These are phyloP conservation scores for Centropus bengalensis DNA, from an alignment of 2,113 vertebrate species.

Conservation along the genomic window DNA sequence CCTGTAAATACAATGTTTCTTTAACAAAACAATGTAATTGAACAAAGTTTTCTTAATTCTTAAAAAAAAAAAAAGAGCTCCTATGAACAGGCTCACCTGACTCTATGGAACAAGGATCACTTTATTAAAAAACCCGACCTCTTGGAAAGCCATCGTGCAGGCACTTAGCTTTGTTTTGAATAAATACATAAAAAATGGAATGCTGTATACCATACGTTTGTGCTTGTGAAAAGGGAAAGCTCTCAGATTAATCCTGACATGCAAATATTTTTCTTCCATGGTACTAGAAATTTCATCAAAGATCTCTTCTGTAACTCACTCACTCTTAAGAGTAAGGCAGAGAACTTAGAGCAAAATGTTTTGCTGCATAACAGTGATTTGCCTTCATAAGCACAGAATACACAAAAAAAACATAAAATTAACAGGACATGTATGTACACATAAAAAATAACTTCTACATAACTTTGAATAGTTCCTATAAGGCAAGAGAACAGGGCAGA, in stretches of 20 bases:
- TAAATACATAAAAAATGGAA: neutral
- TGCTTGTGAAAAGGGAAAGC: neutral
- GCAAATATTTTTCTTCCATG: neutral
- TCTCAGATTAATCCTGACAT: neutral
- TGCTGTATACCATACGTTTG: accelerated
- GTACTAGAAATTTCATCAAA: neutral
- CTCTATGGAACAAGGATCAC: neutral
- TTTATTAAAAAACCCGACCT: neutral
- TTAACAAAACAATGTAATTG: neutral
- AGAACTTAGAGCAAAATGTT: neutral
- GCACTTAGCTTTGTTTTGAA: neutral
- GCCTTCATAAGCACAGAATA: neutral
- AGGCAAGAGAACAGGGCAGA: neutral
- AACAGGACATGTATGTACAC: neutral
- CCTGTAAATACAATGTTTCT: constrained; percentile 69
- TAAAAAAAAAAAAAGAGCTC: neutral
- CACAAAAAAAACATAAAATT: neutral
- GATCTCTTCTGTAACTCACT: neutral
- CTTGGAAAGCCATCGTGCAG: neutral
- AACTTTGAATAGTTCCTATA: neutral
- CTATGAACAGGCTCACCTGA: neutral
- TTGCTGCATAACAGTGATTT: neutral
- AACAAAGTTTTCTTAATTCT: neutral
- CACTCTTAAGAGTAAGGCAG: neutral
- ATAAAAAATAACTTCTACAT: neutral